These are phyloP conservation scores for Craterocephalus amniculus DNA, from an alignment of 2,797 vertebrate genomes.

Conservation along the genomic window DNA sequence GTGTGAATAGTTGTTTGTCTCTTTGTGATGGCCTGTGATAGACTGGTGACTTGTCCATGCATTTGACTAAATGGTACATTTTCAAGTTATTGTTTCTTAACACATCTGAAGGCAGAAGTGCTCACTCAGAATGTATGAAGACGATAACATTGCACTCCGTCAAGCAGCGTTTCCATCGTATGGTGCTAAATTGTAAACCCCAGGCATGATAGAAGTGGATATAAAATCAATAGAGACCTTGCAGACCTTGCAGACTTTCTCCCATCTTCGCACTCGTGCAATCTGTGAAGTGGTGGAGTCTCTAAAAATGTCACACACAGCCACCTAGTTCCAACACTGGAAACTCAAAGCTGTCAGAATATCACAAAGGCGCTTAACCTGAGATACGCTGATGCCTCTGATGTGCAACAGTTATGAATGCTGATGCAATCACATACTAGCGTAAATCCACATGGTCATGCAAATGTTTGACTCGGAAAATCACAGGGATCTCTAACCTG, in stretches of 20 bases:
- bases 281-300: not conserved
- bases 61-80: not conserved
- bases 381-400: not conserved
- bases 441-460: conserved; percentile 5
- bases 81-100: not conserved
- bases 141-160: not conserved
- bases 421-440: conserved; percentile 1
- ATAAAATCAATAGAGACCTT: conserved; percentile 1
- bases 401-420: conserved; percentile 7
- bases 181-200: not conserved
- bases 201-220: not conserved
- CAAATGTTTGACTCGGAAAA: not conserved
- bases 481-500: not conserved
- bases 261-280: not conserved
- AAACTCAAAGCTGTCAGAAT: conserved; percentile 5
- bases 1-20: too few species aligned
- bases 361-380: not conserved
- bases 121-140: not conserved
- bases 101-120: not conserved
- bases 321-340: not conserved
- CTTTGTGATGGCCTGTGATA: too few species aligned
- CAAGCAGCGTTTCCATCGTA: not conserved
- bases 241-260: conserved; percentile 3
- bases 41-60: not conserved
- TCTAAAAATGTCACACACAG: not conserved